Conservation (phyloP, 1,140 invertebrate species). For the Musca vetustissima region DNA sequence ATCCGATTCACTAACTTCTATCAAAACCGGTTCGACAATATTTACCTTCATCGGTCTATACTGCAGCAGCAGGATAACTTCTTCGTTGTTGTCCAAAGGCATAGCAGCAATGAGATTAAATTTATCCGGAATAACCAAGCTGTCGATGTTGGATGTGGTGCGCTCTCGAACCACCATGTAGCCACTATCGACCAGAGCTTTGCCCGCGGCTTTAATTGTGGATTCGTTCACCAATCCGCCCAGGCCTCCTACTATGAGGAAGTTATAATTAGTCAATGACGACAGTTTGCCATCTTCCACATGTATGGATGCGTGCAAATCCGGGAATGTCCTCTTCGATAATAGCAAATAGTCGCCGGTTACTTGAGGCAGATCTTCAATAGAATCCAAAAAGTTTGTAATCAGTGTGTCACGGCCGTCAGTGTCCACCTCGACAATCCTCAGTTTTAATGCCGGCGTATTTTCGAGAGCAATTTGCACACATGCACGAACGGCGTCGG, state of each 20-base stretch:
- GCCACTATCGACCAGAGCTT: slow-evolving; percentile 53
- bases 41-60: slow-evolving; percentile 38
- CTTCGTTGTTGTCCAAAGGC: slow-evolving; percentile 37
- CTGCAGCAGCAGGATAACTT: slow-evolving; percentile 50
- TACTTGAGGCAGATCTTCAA: slow-evolving; percentile 65
- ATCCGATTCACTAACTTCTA: slow-evolving; percentile 47
- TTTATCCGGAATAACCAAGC: slow-evolving; percentile 33
- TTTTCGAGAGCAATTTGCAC: slow-evolving; percentile 82
- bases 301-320: slow-evolving; percentile 58
- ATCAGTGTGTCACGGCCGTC: slow-evolving; percentile 56
- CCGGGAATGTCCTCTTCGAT: slow-evolving; percentile 57
- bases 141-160: slow-evolving; percentile 29
- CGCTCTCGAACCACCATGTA: slow-evolving; percentile 59
- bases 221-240: slow-evolving; percentile 26
- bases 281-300: slow-evolving; percentile 65
- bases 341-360: slow-evolving; percentile 56
- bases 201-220: slow-evolving; percentile 35
- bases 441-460: slow-evolving; percentile 66
- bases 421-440: slow-evolving; percentile 63
- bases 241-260: slow-evolving; percentile 60
- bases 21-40: slow-evolving; percentile 38
- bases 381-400: slow-evolving; percentile 59
- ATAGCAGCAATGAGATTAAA: slow-evolving; percentile 46
- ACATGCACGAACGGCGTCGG: slow-evolving; percentile 42
- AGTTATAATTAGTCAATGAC: slow-evolving; percentile 60